Conservation (phyloP, 37 sponge, comb jelly and placozoan species). For the Hormiphora californensis region DNA sequence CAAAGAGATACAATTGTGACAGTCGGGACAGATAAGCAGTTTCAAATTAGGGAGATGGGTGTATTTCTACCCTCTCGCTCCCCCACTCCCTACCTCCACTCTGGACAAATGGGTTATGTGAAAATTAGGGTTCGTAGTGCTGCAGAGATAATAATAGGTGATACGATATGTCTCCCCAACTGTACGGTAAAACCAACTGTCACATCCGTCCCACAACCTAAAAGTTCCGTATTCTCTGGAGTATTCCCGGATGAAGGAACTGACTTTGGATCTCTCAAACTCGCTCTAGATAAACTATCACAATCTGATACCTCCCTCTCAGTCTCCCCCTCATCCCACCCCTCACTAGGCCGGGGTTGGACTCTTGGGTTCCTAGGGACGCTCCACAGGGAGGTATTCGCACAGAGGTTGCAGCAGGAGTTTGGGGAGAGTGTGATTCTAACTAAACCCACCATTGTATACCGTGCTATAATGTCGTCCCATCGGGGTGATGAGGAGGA, state of each 20-base stretch:
- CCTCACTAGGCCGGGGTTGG: constrained; percentile 88
- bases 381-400: constrained; percentile 93
- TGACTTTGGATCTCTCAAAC: constrained; percentile 57
- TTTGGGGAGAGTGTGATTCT: constrained; percentile 73
- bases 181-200: constrained; percentile 57
- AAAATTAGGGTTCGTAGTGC: constrained; percentile 71
- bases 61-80: not conserved
- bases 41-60: constrained; percentile 11
- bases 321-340: not conserved
- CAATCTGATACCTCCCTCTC: constrained; percentile 10
- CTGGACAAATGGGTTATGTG: constrained; percentile 91
- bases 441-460: constrained; percentile 84
- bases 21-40: constrained; percentile 4
- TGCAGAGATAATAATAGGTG: constrained; percentile 80
- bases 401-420: constrained; percentile 80
- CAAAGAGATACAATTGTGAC: not conserved
- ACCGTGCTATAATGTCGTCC: constrained; percentile 63
- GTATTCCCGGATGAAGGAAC: constrained; percentile 73
- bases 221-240: constrained; percentile 46
- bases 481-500: not conserved
- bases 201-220: constrained; percentile 30
- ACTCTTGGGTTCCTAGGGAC: constrained; percentile 87
- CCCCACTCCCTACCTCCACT: not conserved
- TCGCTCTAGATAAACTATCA: not conserved
- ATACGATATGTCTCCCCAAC: constrained; percentile 71